Base-by-base conservation (phyloP, 2,888 invertebrate genomes). In the Rotaria sp. region DNA sequence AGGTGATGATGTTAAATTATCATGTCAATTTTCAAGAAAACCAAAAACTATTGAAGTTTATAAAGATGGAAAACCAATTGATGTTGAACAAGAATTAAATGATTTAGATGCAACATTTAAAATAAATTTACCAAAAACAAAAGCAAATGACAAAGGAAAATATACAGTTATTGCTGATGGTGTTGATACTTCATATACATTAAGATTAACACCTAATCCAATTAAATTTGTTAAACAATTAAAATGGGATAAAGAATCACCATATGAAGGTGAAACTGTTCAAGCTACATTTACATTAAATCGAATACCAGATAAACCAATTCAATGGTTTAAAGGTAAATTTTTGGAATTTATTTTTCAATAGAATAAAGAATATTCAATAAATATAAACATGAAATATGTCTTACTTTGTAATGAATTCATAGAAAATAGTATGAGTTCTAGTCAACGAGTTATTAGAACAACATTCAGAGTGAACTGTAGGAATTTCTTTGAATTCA, bases 121-220 rank as follows among this genome's bases (percentile, higher is more conserved):
- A 45, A 80, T 80, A 1, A 26, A n/a, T n/a, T 80, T 80, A 80
- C 80, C 80, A n/a, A 80, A 80, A 45, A 80, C 80, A 26, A 80
- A 80, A 80, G n/a, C 80, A n/a, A 80, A 41, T 26, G 80, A 80
- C 15, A 80, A 80, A 80, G 80, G 80, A 45, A 80, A 80, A 80
- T 80, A 80, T 45, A 45, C 80, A 10, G 80, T 80, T 26, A 80
- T 15, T n/a, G 80, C 26, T 18, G 80, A 80, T 80, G 80, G n/a
- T 10, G 41, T 80, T 41, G 80, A 80, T n/a, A 80, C 80, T n/a
- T 80, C 80, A 13, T 80, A 80, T 80, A 80, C 80, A 80, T 80
- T 80, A 45, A 41, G 80, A 80, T 80, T 80, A 80, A 45, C 80
- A 80, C 80, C 80, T 15, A 45, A 80, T 80, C 80, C 80, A 45